phyloP scores from a whole-genome alignment of 1,140 invertebrate genomes.

The Pseudomyrmex gracilis region DNA sequence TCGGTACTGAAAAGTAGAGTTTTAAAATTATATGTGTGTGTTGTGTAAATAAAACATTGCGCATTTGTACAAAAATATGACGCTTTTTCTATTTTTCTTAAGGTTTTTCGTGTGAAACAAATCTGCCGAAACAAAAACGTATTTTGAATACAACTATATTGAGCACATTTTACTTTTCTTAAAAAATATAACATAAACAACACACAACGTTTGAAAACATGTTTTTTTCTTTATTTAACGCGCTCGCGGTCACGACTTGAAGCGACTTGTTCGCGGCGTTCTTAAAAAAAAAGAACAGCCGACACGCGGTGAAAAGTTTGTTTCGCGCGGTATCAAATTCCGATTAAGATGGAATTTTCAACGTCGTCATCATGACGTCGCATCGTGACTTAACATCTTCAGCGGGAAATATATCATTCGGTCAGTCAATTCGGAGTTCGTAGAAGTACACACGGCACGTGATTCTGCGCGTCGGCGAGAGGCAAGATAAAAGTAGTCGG shows the following conservation, averaged over 20 bases:
- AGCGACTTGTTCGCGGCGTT: neutral
- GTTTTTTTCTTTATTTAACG: neutral
- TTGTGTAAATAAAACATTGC: neutral
- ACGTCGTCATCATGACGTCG: conserved; percentile 53
- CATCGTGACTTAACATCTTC: conserved; percentile 64
- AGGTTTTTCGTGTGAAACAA: neutral
- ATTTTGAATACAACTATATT: neutral
- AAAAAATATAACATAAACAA: neutral
- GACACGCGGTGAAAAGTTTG: conserved; percentile 22
- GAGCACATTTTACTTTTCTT: neutral
- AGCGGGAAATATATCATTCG: conserved; percentile 23
- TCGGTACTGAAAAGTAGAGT: too few species aligned
- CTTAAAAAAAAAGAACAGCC: conserved; percentile 20
- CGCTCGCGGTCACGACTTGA: neutral
- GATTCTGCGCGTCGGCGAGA: conserved; percentile 19
- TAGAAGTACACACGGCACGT: conserved; percentile 14
- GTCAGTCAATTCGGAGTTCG: conserved; percentile 55
- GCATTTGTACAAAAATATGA: neutral
- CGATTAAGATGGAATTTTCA: conserved; percentile 69
- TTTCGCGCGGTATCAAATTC: conserved; percentile 64
- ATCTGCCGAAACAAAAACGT: neutral
- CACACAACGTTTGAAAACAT: neutral
- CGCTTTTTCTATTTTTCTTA: conserved; percentile 29
- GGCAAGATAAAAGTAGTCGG: neutral
- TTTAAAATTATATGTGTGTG: too few species aligned